Evolutionary conservation across 2,888 invertebrate species (phyloP), one percentile per base, ranked within the genome.

Genomic region (Oxycera nigricornis): DNA sequence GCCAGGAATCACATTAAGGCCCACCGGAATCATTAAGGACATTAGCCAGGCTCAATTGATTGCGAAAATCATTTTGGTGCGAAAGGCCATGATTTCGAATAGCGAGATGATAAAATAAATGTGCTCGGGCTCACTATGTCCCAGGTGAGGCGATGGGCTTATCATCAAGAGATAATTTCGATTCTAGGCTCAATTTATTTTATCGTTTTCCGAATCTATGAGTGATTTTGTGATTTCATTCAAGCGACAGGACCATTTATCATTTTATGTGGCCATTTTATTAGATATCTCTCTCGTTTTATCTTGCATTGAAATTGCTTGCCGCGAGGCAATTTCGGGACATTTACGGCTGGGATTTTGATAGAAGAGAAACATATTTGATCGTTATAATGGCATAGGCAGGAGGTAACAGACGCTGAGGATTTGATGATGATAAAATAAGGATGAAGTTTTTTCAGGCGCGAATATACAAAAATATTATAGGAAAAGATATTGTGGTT

Each of bases 31-130:
- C 50, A 52, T 70, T 70, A 70, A 46, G 55, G 70, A 52, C 70
- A 70, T 70, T 70, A 70, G 55, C 30, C 35, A 31, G 30, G 70
- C 55, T 70, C 70, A 70, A 70, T 70, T 70, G 70, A 70, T 70
- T 70, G 70, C 70, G 22, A 70, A 55, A 70, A 70, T 11, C 55
- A 52, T 14, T 70, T 52, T 28, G 17, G 31, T 28, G 28, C 22
- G 70, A 9, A 20, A 24, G 24, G 11, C 24, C 4, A 24, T 24
- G 55, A 55, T 31, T 9, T 52, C 50, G 20, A 41, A 24, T 17
- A 20, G 30, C 30, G 14, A n/a, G 17, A 46, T 3, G 46, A 46
- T 46, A 46, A 17, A 46, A 17, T 17, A 3, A 46, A n/a, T 46
- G 6, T n/a, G 17, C 24, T 9, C 55, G 4, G 14, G 1, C 24